Percentiles rank a stretch among this genome's conserved stretches.
Evolutionary conservation across 2,113 vertebrate genomes (phyloP).

Genomic region (Passerina amoena): DNA sequence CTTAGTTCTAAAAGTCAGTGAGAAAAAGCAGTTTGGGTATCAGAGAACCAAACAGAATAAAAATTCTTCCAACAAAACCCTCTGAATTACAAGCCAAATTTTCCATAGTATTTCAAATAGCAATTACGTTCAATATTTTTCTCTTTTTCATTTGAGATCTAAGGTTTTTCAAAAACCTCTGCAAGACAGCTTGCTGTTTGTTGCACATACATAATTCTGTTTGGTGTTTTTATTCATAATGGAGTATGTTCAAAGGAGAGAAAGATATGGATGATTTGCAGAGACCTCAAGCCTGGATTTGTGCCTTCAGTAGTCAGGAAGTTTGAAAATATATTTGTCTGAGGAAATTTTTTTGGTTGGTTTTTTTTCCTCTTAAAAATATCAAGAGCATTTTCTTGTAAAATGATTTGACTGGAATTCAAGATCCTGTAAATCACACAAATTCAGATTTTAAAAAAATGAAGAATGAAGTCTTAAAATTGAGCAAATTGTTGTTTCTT

Average conservation of each 20-base stretch:
- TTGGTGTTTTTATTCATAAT: not conserved
- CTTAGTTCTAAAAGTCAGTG: not conserved
- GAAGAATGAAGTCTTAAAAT: not conserved
- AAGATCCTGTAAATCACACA: not conserved
- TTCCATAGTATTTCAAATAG: not conserved
- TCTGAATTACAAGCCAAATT: not conserved
- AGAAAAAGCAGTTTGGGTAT: not conserved
- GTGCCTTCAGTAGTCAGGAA: not conserved
- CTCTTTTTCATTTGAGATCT: not conserved
- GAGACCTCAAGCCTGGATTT: not conserved
- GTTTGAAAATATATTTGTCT: not conserved
- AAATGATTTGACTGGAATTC: not conserved
- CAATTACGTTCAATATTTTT: not conserved
- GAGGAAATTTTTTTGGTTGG: rapidly evolving
- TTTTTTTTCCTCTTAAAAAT: not conserved
- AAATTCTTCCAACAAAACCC: not conserved
- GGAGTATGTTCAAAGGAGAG: not conserved
- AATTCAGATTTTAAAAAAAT: not conserved
- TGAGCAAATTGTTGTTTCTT: not conserved
- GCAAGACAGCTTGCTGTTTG: not conserved
- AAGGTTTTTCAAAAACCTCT: not conserved
- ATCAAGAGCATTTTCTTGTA: not conserved
- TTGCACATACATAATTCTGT: not conserved
- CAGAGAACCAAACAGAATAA: not conserved
- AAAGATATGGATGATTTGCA: not conserved